Evolutionary conservation across 2,797 vertebrate genomes (phyloP), one percentile per base, ranked within the genome.

Genomic region (Gobio occitaniae): DNA sequence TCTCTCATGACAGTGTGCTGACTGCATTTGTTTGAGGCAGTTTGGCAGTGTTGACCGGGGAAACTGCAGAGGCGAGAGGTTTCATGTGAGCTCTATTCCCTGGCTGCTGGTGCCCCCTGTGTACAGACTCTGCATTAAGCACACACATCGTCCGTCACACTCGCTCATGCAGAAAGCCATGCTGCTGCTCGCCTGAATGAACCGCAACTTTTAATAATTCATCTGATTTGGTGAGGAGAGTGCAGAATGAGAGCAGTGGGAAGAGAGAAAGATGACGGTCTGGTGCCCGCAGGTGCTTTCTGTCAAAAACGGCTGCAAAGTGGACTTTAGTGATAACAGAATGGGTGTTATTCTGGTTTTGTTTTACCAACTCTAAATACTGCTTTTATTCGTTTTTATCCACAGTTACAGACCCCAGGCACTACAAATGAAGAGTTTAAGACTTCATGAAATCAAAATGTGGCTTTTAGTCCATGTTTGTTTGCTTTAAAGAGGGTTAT

Each of bases 171-270:
- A 59, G 81, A 81, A 78, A 78, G 65, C 68, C 83, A 74, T 61
- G 36, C 78, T 48, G 25, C 66, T 84, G 56, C 78, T 77, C 70
- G 78, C 48, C 82, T 86, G 81, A 78, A 76, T 84, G 74, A 79
- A 82, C 75, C 48, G 54, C 66, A 52, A 69, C 78, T 70, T 89
- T 89, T 79, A 87, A 89, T 87, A 87, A 87, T 89, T 86, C 86
- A 87, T 89, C 79, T 83, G 82, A 81, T 81, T 59, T 75, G 78
- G 78, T 71, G 19, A 68, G 80, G 71, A 86, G 78, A 65, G 72
- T 9, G 70, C 74, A 70, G 81, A 48, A 44, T 71, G 84, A 79
- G 75, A 75, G 75, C 13, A 25, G 50, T 36, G 32, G 74, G 69
- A 65, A 78, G 38, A 74, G 61, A 78, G 36, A 41, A 65, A 47